Conservation (phyloP, 2,113 vertebrate species). For the Xyrauchen texanus region DNA sequence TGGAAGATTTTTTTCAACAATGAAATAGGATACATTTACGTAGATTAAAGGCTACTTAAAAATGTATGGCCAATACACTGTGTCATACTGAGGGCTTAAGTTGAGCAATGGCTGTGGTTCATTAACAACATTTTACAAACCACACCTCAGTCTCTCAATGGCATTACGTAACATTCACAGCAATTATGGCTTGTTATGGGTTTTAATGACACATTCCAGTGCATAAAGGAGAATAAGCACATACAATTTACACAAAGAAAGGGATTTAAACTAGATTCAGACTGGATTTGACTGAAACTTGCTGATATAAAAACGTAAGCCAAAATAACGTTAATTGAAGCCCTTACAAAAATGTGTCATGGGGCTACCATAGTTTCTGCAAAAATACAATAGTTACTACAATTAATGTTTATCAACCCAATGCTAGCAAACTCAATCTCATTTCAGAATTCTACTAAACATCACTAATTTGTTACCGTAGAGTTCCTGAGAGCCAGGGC, state of each 20-base stretch:
- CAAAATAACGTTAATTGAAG: background rate
- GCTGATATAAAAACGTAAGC: background rate
- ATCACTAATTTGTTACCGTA: constrained; percentile 69
- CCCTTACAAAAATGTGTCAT: too few species aligned
- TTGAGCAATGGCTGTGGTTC: constrained; percentile 4
- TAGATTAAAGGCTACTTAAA: background rate
- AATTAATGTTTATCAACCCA: too few species aligned
- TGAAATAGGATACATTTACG: background rate
- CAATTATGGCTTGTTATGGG: background rate
- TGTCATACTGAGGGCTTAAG: background rate
- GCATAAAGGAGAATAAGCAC: too few species aligned
- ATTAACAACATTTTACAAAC: constrained; percentile 11
- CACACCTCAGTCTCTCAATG: constrained; percentile 17
- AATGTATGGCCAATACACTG: background rate
- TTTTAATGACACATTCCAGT: background rate
- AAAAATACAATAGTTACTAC: too few species aligned
- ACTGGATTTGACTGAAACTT: background rate
- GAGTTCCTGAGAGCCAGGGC: constrained; percentile 70
- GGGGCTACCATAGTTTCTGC: too few species aligned
- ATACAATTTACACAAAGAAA: too few species aligned
- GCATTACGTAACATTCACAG: background rate
- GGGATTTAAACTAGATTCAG: background rate
- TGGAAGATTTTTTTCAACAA: too few species aligned
- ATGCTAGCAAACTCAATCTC: too few species aligned
- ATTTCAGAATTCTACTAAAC: too few species aligned